Base-by-base conservation (phyloP, 2,797 vertebrate species). In the Saxicola maurus region DNA sequence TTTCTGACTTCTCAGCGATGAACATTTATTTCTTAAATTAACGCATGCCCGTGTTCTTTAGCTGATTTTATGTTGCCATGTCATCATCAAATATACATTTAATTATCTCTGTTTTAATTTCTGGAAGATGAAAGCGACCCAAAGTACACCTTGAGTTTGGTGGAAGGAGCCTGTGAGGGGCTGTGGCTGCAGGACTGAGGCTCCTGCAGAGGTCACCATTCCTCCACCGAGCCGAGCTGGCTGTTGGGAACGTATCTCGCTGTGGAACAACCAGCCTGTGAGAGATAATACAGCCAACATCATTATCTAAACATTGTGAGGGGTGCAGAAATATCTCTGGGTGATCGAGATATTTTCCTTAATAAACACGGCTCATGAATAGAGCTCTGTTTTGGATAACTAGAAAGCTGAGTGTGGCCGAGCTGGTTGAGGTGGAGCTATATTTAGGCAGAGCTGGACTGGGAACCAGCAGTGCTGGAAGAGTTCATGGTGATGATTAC, bases 161-260 rank as follows among this genome's bases (percentile, higher is more conserved):
- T 43, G 75, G 52, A 68, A 42, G 55, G 61, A 72, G 31, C 31
- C 25, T 15, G 52, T 11, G 48, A 60, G 67, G 48, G 33, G 56
- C 3, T 0, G 10, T 7, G 35, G 28, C 60, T 31, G 33, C 75
- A 33, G 48, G 31, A 5, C n/a, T 4, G 57, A 81, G 80, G 71
- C 14, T 76, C 96, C 97, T 96, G 94, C 69, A 98, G 97, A 97
- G 97, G 97, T 96, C 97, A 96, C 97, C 96, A 57, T 96, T 97
- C 94, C 96, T 92, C 96, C 89, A 95, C 43, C 68, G 43, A 95
- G 94, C 53, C 7, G 33, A 45, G 7, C 71, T 42, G 67, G 28
- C 90, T 79, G n/a, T 30, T 82, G 45, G 87, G 82, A 87, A 55
- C 35, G 28, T 65, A 28, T n/a, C 79, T 91, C 2, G 0, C 72